Evolutionary conservation across 2,113 vertebrate species (phyloP).

Genomic region (Protobothrops flavoviridis): DNA sequence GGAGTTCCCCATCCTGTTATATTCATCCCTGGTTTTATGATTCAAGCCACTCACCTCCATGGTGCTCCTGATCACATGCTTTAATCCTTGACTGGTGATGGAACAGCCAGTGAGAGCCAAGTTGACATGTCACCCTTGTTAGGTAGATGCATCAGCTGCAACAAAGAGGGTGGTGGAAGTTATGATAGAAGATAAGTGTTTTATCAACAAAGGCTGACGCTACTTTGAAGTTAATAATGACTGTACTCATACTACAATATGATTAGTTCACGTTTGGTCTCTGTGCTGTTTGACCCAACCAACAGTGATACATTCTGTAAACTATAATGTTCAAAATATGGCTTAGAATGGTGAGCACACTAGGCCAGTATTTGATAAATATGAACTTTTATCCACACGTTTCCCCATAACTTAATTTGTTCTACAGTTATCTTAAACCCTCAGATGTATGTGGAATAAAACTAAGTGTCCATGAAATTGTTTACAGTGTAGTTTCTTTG

Average conservation of each 20-base stretch:
- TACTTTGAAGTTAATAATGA: not conserved
- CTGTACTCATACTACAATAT: not conserved
- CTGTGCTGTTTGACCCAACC: not conserved
- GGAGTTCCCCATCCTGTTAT: not conserved
- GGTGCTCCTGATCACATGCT: constrained; percentile 38
- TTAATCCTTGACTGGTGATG: not conserved
- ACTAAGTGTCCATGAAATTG: not conserved
- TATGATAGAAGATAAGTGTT: not conserved
- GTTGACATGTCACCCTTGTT: not conserved
- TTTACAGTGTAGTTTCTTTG: not conserved
- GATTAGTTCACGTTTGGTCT: not conserved
- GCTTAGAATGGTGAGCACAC: not conserved
- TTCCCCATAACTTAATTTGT: not conserved
- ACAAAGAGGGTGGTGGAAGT: not conserved
- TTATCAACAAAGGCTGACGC: not conserved
- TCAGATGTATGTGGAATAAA: not conserved
- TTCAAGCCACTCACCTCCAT: constrained; percentile 30
- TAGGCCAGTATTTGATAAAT: not conserved
- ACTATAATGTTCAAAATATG: not conserved
- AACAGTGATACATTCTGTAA: not conserved
- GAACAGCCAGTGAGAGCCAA: not conserved
- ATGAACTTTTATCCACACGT: not conserved
- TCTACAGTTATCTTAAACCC: not conserved
- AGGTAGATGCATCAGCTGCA: not conserved
- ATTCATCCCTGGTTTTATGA: not conserved